Conservation (phyloP, 1,140 invertebrate species). For the Holcopasites calliopsidis region DNA sequence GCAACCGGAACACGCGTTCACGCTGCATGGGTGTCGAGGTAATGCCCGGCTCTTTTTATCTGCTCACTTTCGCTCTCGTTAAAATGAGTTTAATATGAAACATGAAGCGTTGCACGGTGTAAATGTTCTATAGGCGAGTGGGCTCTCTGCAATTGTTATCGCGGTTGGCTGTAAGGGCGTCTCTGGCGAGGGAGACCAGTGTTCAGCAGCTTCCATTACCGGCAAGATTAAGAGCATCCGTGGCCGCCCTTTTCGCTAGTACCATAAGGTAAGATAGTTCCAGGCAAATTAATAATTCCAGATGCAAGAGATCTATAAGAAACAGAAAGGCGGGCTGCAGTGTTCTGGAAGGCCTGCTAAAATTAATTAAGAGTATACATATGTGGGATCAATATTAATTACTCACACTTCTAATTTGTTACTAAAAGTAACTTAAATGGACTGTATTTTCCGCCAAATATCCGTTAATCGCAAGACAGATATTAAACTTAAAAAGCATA, state of each 20-base stretch:
- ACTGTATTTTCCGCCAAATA: too few species aligned
- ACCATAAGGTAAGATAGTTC: slow-evolving; percentile 89
- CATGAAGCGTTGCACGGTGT: not conserved
- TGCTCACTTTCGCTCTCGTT: not conserved
- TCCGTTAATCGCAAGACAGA: too few species aligned
- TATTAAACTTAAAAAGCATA: too few species aligned
- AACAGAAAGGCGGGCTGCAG: too few species aligned
- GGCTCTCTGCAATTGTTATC: slow-evolving; percentile 94
- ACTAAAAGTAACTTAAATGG: too few species aligned
- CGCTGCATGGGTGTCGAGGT: slow-evolving; percentile 94
- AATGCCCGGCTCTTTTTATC: slow-evolving; percentile 53
- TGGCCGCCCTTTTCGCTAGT: slow-evolving; percentile 94
- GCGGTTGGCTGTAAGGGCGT: slow-evolving; percentile 84
- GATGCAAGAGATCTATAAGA: too few species aligned
- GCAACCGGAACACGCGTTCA: slow-evolving; percentile 94
- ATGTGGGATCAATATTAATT: too few species aligned
- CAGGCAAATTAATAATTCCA: too few species aligned
- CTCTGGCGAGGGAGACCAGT: slow-evolving; percentile 81
- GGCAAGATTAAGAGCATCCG: slow-evolving; percentile 88
- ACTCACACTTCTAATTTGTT: too few species aligned
- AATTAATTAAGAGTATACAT: too few species aligned
- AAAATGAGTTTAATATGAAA: not conserved
- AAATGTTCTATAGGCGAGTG: slow-evolving; percentile 84
- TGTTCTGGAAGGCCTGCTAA: too few species aligned
- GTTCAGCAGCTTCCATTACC: slow-evolving; percentile 89